Conservation (phyloP, 2,797 vertebrate species). For the Sebastes flavidus region DNA sequence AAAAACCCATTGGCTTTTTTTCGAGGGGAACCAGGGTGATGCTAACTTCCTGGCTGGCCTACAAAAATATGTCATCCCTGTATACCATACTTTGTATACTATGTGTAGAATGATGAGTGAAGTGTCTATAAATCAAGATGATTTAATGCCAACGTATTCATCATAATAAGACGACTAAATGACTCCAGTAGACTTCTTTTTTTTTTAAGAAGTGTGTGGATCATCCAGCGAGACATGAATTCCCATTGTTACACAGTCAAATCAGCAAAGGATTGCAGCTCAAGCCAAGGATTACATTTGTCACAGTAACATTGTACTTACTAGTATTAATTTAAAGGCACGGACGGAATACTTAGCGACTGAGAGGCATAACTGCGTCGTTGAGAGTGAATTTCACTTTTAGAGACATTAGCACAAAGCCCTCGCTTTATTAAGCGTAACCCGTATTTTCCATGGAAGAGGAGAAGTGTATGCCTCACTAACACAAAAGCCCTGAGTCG, state of each 20-base stretch:
- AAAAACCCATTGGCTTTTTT: too few relatives aligned
- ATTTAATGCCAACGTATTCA: constrained; percentile 21
- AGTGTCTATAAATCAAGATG: constrained; percentile 1
- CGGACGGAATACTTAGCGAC: constrained; percentile 39
- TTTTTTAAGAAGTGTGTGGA: constrained; percentile 20
- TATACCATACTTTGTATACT: not conserved
- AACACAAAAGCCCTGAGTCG: constrained; percentile 53
- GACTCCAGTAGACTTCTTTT: constrained; percentile 20
- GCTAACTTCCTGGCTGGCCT: too few relatives aligned
- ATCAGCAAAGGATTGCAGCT: constrained; percentile 63
- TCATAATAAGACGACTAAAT: constrained; percentile 31
- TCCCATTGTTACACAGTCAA: constrained; percentile 56
- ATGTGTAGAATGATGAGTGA: not conserved
- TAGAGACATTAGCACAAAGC: constrained; percentile 45
- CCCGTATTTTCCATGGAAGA: constrained; percentile 46
- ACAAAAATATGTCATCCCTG: too few relatives aligned
- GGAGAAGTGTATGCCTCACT: constrained; percentile 42
- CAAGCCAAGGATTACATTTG: constrained; percentile 69
- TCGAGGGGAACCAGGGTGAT: too few relatives aligned
- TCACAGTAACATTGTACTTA: constrained; percentile 59
- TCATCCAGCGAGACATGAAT: constrained; percentile 56
- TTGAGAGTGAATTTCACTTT: constrained; percentile 48
- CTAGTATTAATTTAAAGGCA: constrained; percentile 61
- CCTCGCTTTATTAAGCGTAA: constrained; percentile 44
- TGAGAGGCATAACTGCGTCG: constrained; percentile 31